Percentiles rank a stretch among this genome's conserved stretches.
These are phyloP conservation scores for Xanthostigma xanthostigma DNA, from an alignment of 2,888 invertebrate genomes.

Conservation along the genomic window DNA sequence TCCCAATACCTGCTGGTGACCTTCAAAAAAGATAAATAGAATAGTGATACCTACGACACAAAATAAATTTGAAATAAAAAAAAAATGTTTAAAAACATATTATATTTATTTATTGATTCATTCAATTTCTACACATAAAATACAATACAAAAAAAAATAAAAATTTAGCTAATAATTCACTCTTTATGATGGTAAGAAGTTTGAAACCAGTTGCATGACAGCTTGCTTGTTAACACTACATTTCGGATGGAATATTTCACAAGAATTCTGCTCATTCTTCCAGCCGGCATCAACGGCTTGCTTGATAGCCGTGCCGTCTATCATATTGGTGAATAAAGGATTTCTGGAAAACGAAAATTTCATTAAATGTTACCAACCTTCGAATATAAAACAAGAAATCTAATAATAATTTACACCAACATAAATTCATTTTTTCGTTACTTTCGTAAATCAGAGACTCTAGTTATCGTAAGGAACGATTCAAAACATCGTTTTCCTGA, in stretches of 20 bases:
- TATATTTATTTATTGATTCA: too few species aligned
- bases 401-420: not conserved
- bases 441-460: not conserved
- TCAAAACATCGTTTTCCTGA: too few species aligned
- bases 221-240: slow-evolving; percentile 56
- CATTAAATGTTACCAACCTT: too few species aligned
- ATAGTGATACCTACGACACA: too few species aligned
- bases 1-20: too few species aligned
- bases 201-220: slow-evolving; percentile 49
- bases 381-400: slow-evolving; percentile 4
- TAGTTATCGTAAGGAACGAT: too few species aligned
- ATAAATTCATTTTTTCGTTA: not conserved
- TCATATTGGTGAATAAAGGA: slow-evolving; percentile 47
- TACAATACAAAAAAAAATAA: too few species aligned
- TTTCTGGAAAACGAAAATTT: slow-evolving; percentile 34
- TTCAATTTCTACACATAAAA: too few species aligned
- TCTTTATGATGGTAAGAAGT: slow-evolving; percentile 37
- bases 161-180: not conserved
- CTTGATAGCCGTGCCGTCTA: slow-evolving; percentile 57
- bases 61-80: too few species aligned
- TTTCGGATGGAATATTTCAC: slow-evolving; percentile 41
- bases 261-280: slow-evolving; percentile 38
- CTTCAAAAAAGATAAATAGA: too few species aligned
- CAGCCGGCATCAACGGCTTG: slow-evolving; percentile 50
- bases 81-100: too few species aligned